These are phyloP conservation scores for Ceriagrion tenellum DNA, from an alignment of 2,888 invertebrate species.

Conservation along the genomic window DNA sequence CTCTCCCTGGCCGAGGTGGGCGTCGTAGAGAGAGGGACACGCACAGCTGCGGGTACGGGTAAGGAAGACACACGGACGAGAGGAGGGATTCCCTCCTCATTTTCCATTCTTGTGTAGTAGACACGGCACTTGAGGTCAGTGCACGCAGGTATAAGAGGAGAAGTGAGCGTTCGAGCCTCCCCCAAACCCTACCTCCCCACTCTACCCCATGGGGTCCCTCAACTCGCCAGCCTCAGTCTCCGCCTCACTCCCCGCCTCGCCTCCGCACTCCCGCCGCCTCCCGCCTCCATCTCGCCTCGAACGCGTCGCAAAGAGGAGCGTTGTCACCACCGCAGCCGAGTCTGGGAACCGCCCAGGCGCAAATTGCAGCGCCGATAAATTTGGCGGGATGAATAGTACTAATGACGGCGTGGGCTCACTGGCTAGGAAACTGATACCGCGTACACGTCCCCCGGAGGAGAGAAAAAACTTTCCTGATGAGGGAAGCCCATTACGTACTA, in stretches of 20 bases:
- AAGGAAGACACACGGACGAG: not conserved
- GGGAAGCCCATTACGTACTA: no score
- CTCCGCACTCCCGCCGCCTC: not conserved
- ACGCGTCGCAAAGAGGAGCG: not conserved
- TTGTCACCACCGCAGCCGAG: not conserved
- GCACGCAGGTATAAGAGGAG: not conserved
- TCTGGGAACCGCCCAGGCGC: not conserved
- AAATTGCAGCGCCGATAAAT: constrained; percentile 8
- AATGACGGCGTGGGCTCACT: not conserved
- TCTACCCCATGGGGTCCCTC: not conserved
- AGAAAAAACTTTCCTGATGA: no score
- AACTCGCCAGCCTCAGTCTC: not conserved
- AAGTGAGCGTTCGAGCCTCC: not conserved
- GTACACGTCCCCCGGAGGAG: not conserved
- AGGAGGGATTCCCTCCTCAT: not conserved
- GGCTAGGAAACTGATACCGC: not conserved
- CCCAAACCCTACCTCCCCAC: no score
- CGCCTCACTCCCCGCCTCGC: not conserved
- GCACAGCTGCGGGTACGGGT: not conserved
- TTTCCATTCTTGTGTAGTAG: not conserved
- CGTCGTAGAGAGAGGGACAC: not conserved
- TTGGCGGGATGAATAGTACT: not conserved
- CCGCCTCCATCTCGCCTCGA: not conserved
- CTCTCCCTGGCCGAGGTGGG: not conserved
- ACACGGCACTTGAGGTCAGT: constrained; percentile 21